These are phyloP conservation scores for Porites divaricata DNA, from an alignment of 92 coral and sea anemone genomes.

Conservation along the genomic window DNA sequence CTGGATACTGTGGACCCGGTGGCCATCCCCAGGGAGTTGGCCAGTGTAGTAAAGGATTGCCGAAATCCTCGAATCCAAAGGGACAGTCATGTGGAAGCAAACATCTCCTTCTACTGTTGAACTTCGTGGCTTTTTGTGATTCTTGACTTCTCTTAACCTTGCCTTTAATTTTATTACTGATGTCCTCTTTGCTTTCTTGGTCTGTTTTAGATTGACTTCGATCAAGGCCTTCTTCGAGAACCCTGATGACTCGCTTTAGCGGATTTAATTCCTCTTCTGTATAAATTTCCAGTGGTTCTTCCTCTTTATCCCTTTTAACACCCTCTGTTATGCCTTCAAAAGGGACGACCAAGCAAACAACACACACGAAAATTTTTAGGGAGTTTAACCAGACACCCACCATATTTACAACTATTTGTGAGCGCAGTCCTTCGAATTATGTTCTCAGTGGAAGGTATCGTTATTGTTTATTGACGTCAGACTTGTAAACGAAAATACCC, in stretches of 20 bases:
- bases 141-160: background rate
- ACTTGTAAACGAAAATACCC: constrained; percentile 22
- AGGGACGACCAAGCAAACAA: constrained; percentile 11
- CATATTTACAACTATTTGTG: background rate
- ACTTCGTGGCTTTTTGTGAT: background rate
- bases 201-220: background rate
- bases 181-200: background rate
- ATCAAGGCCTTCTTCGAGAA: background rate
- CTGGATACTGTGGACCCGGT: constrained; percentile 42
- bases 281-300: background rate
- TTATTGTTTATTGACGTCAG: constrained; percentile 27
- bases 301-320: background rate
- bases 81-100: constrained; percentile 23
- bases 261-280: background rate
- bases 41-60: constrained; percentile 9
- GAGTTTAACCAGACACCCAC: background rate
- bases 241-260: background rate
- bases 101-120: constrained; percentile 16
- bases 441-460: background rate
- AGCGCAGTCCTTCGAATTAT: background rate
- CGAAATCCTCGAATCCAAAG: background rate
- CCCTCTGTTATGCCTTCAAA: background rate
- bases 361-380: background rate
- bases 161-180: background rate
- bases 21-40: constrained; percentile 48